Percentiles rank a stretch among this genome's conserved stretches.
These are phyloP conservation scores for Proteles cristata DNA, from an alignment of 2,113 vertebrate species.

Conservation along the genomic window DNA sequence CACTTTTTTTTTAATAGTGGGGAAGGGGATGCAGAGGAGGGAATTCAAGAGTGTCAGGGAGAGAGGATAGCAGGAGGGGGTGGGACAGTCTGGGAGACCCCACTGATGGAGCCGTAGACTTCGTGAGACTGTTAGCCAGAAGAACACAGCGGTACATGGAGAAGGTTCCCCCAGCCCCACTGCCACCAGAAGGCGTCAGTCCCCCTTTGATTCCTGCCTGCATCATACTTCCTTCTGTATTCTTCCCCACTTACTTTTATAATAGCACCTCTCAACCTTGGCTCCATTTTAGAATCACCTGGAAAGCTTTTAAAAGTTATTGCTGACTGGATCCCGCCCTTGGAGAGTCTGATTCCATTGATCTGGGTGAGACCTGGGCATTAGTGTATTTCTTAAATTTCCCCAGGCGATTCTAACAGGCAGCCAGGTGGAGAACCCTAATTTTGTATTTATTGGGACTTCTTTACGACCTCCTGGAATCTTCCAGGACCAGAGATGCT, in stretches of 20 bases:
- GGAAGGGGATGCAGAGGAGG: neutral
- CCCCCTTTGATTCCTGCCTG: neutral
- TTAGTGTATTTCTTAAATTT: neutral
- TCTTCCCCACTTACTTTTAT: neutral
- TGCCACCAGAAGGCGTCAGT: rapidly evolving
- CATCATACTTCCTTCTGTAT: rapidly evolving
- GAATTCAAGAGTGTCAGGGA: neutral
- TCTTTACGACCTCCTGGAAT: neutral
- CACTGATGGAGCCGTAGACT: neutral
- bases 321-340: neutral
- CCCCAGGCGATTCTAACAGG: neutral
- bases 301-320: neutral
- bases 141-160: rapidly evolving
- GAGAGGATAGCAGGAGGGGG: neutral
- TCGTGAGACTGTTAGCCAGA: neutral
- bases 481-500: neutral
- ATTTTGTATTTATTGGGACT: no score
- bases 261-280: neutral
- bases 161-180: neutral
- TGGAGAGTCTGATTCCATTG: neutral
- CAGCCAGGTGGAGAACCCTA: neutral
- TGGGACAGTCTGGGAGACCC: rapidly evolving
- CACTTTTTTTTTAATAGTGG: neutral
- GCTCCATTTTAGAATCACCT: neutral
- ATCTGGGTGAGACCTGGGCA: neutral